phyloP scores from a whole-genome alignment of 2,888 invertebrate genomes.

The Ferdinandea cuprea region DNA sequence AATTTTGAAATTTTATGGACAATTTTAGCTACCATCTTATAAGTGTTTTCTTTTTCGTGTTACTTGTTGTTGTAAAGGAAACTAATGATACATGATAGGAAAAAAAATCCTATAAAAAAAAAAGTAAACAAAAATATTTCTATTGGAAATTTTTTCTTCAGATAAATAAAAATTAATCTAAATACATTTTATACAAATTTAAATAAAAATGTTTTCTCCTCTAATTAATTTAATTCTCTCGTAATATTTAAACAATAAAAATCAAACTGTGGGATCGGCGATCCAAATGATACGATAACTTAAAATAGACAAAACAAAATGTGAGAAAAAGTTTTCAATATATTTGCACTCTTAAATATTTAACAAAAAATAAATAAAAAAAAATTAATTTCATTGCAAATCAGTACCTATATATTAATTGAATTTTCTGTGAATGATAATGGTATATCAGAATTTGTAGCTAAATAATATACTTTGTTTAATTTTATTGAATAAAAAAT shows the following conservation, averaged over 20 bases:
- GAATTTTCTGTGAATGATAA: conserved; percentile 69
- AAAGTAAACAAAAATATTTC: conserved; percentile 50
- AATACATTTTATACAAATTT: conserved; percentile 23
- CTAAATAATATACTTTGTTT: conserved; percentile 51
- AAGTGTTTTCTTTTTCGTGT: conserved; percentile 74
- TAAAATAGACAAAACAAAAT: conserved; percentile 13
- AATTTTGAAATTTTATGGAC: conserved; percentile 70
- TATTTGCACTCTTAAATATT: conserved; percentile 64
- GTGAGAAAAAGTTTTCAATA: conserved; percentile 72
- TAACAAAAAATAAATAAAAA: conserved; percentile 32
- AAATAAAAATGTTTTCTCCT: conserved; percentile 22
- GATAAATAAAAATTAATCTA: background rate
- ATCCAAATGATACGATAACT: conserved; percentile 17
- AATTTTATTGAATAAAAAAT: conserved; percentile 50
- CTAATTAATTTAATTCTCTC: conserved; percentile 35
- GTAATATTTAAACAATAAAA: conserved; percentile 20
- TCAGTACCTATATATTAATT: conserved; percentile 61
- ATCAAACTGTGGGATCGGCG: conserved; percentile 60
- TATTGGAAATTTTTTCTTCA: conserved; percentile 71
- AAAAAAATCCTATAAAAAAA: conserved; percentile 56
- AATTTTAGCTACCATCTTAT: conserved; percentile 74
- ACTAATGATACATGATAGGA: conserved; percentile 70
- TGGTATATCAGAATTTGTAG: conserved; percentile 65
- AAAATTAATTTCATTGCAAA: conserved; percentile 37
- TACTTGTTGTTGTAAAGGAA: conserved; percentile 74